A percentile compares a stretch with the other conserved stretches of the same genome.
phyloP scores from a whole-genome alignment of 2,113 vertebrate species.

The Mesembrinibis cayennensis region DNA sequence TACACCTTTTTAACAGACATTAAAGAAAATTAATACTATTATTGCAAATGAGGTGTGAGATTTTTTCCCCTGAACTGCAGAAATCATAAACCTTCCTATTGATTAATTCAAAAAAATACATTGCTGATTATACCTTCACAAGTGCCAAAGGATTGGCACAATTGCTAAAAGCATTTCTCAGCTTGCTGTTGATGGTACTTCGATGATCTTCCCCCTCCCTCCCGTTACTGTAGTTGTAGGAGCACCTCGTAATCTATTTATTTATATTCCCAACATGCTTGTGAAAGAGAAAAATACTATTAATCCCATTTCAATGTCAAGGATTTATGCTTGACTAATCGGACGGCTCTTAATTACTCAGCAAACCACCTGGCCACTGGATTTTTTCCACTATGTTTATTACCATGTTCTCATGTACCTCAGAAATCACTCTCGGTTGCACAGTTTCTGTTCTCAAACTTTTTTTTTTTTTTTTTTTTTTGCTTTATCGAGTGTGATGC shows the following conservation, averaged over 20 bases:
- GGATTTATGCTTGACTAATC: slow-evolving; percentile 2
- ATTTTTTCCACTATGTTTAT: slow-evolving; percentile 83
- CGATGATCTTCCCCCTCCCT: neutral
- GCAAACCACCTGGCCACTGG: slow-evolving; percentile 58
- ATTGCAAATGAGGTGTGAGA: neutral
- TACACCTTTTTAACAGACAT: neutral
- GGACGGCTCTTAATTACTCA: slow-evolving; percentile 15
- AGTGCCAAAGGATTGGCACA: neutral
- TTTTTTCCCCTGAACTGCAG: neutral
- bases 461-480: slow-evolving; percentile 51
- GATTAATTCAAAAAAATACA: neutral
- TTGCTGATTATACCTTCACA: slow-evolving; percentile 36
- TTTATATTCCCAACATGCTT: neutral
- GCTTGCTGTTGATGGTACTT: neutral
- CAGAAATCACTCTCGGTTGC: slow-evolving; percentile 88
- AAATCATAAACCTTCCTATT: neutral
- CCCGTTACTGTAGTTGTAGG: neutral
- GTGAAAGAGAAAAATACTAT: neutral
- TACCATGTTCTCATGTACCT: slow-evolving; percentile 90
- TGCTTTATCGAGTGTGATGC: slow-evolving; percentile 91
- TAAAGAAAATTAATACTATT: neutral
- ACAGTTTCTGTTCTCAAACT: slow-evolving; percentile 86
- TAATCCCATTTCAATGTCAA: neutral
- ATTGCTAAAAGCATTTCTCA: neutral
- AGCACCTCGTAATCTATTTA: neutral